Conservation (phyloP, 2,113 vertebrate species). For the Oreamnos americanus region DNA sequence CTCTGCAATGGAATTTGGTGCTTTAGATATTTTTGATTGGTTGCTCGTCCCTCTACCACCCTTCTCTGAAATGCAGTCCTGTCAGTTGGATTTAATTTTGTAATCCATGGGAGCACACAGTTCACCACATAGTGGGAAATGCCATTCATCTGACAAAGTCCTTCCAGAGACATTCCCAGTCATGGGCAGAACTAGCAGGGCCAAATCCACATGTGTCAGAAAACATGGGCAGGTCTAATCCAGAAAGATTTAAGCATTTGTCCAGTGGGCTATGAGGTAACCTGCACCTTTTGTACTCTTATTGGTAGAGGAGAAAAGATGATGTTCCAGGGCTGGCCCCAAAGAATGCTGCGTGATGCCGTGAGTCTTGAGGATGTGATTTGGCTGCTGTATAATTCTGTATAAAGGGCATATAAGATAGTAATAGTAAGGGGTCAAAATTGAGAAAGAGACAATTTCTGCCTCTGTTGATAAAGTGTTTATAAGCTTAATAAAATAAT, state of each 20-base stretch:
- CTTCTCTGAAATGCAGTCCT: conserved; percentile 43
- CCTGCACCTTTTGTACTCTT: neutral
- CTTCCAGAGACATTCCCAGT: neutral
- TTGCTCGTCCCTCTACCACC: neutral
- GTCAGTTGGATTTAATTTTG: conserved; percentile 50
- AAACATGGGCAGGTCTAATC: neutral
- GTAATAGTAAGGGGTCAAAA: neutral
- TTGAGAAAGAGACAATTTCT: neutral
- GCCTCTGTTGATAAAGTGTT: neutral
- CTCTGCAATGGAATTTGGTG: conserved; percentile 40
- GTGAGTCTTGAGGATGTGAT: neutral
- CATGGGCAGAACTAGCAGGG: neutral
- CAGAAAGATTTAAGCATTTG: neutral
- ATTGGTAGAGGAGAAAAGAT: neutral
- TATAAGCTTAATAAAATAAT: conserved; percentile 12
- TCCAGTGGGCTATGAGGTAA: neutral
- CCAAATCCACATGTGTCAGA: neutral
- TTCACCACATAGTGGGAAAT: neutral
- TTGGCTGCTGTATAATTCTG: neutral
- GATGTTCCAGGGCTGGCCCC: neutral
- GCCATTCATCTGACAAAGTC: neutral
- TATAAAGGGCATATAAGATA: neutral
- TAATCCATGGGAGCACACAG: conserved; percentile 44
- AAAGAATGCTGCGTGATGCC: neutral
- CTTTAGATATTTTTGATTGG: conserved; percentile 53